Conservation (phyloP, 2,797 vertebrate genomes). For the Gambelia wislizenii region DNA sequence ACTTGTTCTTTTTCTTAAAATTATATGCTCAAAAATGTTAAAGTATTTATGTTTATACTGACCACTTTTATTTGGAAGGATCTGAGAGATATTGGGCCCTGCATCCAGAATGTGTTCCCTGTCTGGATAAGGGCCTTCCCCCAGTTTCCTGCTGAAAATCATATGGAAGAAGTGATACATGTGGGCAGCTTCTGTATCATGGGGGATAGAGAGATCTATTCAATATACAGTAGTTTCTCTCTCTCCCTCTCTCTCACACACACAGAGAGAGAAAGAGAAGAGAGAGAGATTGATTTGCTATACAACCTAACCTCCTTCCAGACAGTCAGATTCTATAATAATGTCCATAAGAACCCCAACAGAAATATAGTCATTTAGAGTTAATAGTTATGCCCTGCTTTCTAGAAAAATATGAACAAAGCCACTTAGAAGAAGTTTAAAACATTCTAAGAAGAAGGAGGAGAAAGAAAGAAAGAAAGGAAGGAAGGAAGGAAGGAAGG, state of each 20-base stretch:
- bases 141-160: neutral
- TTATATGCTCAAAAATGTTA: too few species aligned
- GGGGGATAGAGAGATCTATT: neutral
- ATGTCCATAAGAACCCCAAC: neutral
- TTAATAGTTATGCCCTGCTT: neutral
- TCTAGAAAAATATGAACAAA: neutral
- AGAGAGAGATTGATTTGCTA: neutral
- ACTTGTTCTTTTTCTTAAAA: neutral
- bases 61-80: neutral
- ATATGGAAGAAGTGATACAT: neutral
- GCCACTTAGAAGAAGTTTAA: neutral
- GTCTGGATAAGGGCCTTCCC: neutral
- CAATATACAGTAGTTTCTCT: neutral
- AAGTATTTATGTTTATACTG: neutral
- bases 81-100: neutral
- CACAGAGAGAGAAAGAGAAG: neutral
- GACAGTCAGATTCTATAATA: neutral
- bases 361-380: neutral
- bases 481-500: too few species aligned
- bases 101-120: neutral
- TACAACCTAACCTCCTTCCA: neutral
- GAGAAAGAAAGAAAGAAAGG: too few species aligned
- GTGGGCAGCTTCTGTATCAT: neutral
- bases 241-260: too few species aligned
- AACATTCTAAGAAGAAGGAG: neutral